A percentile compares a stretch with the other conserved stretches of the same genome.
These are phyloP conservation scores for Lepidurus packardi DNA, from an alignment of 1,140 invertebrate species.

Conservation along the genomic window DNA sequence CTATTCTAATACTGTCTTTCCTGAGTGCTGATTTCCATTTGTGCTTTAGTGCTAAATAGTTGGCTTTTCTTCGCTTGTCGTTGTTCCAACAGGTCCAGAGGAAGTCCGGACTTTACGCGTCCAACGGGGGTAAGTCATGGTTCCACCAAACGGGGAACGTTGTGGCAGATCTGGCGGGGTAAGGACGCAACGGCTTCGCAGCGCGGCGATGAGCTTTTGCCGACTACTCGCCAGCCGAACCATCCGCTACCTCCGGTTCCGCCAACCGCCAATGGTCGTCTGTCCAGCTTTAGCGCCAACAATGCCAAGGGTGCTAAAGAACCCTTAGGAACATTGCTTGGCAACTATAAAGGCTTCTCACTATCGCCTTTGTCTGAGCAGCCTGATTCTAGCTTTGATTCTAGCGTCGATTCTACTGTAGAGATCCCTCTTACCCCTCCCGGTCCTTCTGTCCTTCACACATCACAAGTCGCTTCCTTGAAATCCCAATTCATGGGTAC, in stretches of 20 bases:
- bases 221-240: background rate
- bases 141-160: background rate
- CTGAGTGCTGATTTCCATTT: background rate
- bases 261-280: slow-evolving; percentile 41
- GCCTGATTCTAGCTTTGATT: slow-evolving; percentile 31
- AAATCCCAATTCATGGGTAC: slow-evolving; percentile 34
- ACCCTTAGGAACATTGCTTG: slow-evolving; percentile 54
- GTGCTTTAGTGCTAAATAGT: background rate
- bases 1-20: background rate
- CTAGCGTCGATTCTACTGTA: slow-evolving; percentile 39
- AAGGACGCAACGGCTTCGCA: background rate
- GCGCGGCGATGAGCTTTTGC: slow-evolving; percentile 34
- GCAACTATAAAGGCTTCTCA: slow-evolving; percentile 77
- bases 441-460: slow-evolving; percentile 44
- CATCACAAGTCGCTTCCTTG: slow-evolving; percentile 33
- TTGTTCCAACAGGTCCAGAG: slow-evolving; percentile 6
- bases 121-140: background rate
- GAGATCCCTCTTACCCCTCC: slow-evolving; percentile 48
- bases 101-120: slow-evolving; percentile 28
- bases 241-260: slow-evolving; percentile 47
- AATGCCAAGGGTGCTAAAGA: background rate
- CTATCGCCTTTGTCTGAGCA: slow-evolving; percentile 55
- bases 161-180: slow-evolving; percentile 12
- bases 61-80: slow-evolving; percentile 25
- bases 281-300: slow-evolving; percentile 26